Evolutionary conservation across 1,140 invertebrate species (phyloP).

Genomic region (Drosophila melanogaster): DNA sequence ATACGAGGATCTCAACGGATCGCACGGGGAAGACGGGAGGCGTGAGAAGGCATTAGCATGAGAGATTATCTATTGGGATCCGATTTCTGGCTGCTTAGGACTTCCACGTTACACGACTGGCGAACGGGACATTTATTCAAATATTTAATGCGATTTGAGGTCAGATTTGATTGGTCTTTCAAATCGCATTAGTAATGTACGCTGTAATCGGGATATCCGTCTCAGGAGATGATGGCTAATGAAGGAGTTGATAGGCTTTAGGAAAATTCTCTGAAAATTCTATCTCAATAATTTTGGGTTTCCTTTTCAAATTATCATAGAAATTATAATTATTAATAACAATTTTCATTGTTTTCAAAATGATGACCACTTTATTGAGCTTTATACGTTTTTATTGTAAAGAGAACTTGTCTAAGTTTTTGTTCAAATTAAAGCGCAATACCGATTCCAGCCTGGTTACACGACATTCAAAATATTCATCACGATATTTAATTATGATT

Average conservation of each 20-base stretch:
- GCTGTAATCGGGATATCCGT: conserved; percentile 23
- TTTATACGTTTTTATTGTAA: not conserved
- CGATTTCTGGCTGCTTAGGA: conserved; percentile 33
- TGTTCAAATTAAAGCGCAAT: not conserved
- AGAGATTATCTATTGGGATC: conserved; percentile 38
- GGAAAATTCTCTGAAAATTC: conserved; percentile 11
- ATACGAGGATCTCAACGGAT: conserved; percentile 27
- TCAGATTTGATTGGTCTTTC: conserved; percentile 29
- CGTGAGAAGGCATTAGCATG: conserved; percentile 55
- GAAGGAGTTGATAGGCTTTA: not conserved
- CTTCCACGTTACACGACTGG: conserved; percentile 35
- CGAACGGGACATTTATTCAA: conserved; percentile 28
- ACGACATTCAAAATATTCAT: not conserved
- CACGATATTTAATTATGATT: conserved; percentile 1
- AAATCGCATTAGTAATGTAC: conserved; percentile 23
- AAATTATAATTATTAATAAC: not conserved
- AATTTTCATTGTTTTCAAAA: not conserved
- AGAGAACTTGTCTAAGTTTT: not conserved
- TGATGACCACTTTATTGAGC: not conserved
- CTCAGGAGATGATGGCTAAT: conserved; percentile 7
- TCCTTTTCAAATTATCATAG: not conserved
- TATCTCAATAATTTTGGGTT: not conserved
- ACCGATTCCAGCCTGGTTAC: not conserved
- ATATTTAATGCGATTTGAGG: conserved; percentile 39
- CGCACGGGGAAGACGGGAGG: conserved; percentile 30